Conservation (phyloP, 2,113 vertebrate species). For the Ictalurus punctatus region DNA sequence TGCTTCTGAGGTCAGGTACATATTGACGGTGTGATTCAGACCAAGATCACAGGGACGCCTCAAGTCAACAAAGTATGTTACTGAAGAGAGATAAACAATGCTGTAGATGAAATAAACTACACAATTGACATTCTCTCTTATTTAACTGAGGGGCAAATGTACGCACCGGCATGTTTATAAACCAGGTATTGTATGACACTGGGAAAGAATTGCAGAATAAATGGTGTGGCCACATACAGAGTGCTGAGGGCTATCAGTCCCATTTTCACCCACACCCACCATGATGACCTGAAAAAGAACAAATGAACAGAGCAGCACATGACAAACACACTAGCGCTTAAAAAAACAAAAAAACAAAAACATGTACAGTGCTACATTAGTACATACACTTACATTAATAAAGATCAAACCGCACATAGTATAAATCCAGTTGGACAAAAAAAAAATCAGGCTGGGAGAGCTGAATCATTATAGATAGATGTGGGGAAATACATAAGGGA, state of each 20-base stretch:
- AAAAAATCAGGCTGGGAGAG: neutral
- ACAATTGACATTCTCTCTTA: neutral
- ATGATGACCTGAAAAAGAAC: slow-evolving; percentile 49
- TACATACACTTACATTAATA: neutral
- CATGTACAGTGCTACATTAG: neutral
- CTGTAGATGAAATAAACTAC: neutral
- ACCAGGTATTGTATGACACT: slow-evolving; percentile 62
- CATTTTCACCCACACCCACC: slow-evolving; percentile 57
- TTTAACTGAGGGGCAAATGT: slow-evolving; percentile 34
- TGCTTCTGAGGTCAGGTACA: slow-evolving; percentile 78
- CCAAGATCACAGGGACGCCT: slow-evolving; percentile 72
- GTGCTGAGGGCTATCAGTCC: slow-evolving; percentile 52
- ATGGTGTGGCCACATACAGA: slow-evolving; percentile 53
- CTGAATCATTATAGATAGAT: neutral
- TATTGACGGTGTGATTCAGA: slow-evolving; percentile 83
- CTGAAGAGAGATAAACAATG: slow-evolving; percentile 66
- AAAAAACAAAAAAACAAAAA: neutral
- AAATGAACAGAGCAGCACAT: neutral
- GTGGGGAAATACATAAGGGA: neutral
- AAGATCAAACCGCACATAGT: neutral
- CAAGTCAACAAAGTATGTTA: slow-evolving; percentile 76
- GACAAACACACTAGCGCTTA: neutral
- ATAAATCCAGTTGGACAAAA: neutral
- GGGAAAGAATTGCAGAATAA: slow-evolving; percentile 50
- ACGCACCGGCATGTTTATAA: slow-evolving; percentile 61